Evolutionary conservation across 2,888 invertebrate species (phyloP), one percentile per base, ranked within the genome.

Genomic region (Drosophila imparisetae): DNA sequence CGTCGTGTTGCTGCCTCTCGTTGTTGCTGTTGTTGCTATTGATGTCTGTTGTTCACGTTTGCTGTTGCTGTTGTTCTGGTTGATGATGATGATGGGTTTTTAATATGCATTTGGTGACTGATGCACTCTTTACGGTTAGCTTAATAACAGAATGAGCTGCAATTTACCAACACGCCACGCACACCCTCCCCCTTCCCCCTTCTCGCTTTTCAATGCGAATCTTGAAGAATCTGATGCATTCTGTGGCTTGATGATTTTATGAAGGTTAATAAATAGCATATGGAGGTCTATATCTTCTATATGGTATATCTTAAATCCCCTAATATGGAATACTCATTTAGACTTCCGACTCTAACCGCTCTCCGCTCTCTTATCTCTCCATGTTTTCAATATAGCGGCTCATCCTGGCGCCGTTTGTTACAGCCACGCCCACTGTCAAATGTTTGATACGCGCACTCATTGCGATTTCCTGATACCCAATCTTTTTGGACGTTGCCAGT

Each of bases 401-500:
- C 95, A 95, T 90, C 95, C 97, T 38, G 97, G 97, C 66, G 96
- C 97, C 84, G 96, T 97, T 45, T 98, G 98, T 92, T 97, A 98
- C 93, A 97, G 96, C 91, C 96, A 98, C 92, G 96, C 96, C 72
- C 98, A 98, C 92, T 98, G 98, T 92, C 95, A 96, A 72, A 94
- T 98, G 89, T 97, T 96, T 95, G 96, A 97, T 85, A 95, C 94
- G 74, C 95, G 96, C 91, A 97, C 97, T 77, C 96, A 97, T 90
- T 98, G 98, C 90, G 97, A 97, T 92, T 98, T 97, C 92, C 95
- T 97, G 60, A 97, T 98, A 81, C 97, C 97, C 34, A 97, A 97
- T 92, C 94, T 98, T 15, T 97, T 98, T 91, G 98, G 98, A 55
- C 95, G 97, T 89, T 98, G 98, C 90, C 95, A 96, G 72, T 98